These are phyloP conservation scores for Spea multiplicata DNA, from an alignment of 2,113 vertebrate species.

Conservation along the genomic window DNA sequence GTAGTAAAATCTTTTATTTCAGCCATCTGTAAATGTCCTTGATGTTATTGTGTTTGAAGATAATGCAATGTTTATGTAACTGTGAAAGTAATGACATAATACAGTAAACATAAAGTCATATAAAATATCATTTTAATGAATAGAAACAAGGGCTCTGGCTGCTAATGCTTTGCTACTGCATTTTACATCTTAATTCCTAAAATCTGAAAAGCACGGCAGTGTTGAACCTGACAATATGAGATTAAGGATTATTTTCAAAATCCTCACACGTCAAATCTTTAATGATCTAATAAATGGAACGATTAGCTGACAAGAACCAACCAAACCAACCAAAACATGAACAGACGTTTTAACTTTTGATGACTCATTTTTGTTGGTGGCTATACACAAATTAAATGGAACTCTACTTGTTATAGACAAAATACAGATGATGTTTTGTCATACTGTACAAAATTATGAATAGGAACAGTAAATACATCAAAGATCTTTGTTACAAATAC, in stretches of 20 bases:
- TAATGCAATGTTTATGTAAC: constrained; percentile 19
- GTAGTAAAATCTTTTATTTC: not conserved
- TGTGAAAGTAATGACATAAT: constrained; percentile 6
- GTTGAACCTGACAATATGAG: not conserved
- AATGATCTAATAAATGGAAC: constrained; percentile 12
- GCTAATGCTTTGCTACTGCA: constrained; percentile 3
- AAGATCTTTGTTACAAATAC: constrained; percentile 18
- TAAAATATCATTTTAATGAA: constrained; percentile 6
- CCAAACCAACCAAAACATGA: constrained; percentile 27
- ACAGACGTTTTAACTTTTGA: constrained; percentile 13
- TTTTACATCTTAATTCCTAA: constrained; percentile 17
- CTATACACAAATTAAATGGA: constrained; percentile 17
- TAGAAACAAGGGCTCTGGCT: not conserved
- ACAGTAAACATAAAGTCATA: not conserved
- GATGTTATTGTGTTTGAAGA: constrained; percentile 3
- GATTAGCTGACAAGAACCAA: not conserved
- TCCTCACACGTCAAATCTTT: not conserved
- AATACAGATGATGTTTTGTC: constrained; percentile 15
- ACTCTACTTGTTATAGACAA: constrained; percentile 17
- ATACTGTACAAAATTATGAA: constrained; percentile 24
- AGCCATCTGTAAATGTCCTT: not conserved
- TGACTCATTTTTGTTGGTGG: constrained; percentile 25
- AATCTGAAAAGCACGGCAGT: constrained; percentile 5
- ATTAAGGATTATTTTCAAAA: constrained; percentile 9
- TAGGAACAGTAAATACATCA: constrained; percentile 23